phyloP scores from a whole-genome alignment of 2,888 invertebrate species.

The Euphydryas editha region DNA sequence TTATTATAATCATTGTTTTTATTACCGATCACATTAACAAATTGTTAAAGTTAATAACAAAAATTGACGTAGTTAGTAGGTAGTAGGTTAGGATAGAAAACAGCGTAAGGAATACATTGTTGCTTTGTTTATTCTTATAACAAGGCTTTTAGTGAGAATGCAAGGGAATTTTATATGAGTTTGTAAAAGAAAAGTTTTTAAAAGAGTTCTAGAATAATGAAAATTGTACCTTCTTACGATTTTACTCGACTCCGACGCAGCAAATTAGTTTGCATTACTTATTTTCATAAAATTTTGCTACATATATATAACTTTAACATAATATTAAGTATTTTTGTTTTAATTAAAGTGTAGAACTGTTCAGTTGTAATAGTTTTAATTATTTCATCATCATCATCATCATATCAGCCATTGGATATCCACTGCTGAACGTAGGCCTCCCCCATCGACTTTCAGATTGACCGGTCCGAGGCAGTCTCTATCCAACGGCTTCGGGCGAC shows the following conservation, averaged over 20 bases:
- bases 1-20: no score
- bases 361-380: no score
- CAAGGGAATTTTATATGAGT: slow-evolving; percentile 18
- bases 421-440: no score
- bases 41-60: background rate
- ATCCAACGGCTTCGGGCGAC: no score
- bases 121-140: slow-evolving; percentile 18
- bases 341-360: no score
- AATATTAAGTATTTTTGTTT: no score
- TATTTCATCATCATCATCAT: no score
- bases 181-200: slow-evolving; percentile 14
- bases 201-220: slow-evolving; percentile 12
- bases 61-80: slow-evolving; percentile 6
- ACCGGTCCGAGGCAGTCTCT: no score
- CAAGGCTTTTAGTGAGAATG: slow-evolving; percentile 13
- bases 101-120: slow-evolving; percentile 12
- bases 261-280: background rate
- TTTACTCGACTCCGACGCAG: background rate
- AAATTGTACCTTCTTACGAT: slow-evolving; percentile 3
- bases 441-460: no score
- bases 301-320: background rate
- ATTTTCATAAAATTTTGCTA: background rate
- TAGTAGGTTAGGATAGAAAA: slow-evolving; percentile 5
- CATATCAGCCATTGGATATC: no score
- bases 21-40: background rate